Evolutionary conservation across 2,888 invertebrate genomes (phyloP).

Genomic region (Stomorhina lunata): DNA sequence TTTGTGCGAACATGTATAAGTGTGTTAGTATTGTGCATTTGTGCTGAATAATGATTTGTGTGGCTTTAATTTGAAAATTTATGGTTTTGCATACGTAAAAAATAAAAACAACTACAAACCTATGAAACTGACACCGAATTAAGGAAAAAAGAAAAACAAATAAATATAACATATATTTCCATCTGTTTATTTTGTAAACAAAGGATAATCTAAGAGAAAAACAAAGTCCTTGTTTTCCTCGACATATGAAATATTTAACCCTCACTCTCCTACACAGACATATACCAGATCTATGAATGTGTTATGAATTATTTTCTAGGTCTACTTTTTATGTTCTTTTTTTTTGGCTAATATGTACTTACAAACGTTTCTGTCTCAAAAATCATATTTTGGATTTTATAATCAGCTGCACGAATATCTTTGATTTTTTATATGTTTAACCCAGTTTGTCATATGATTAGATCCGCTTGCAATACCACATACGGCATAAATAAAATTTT

Average conservation of each 20-base stretch:
- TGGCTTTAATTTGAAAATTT: slow-evolving; percentile 69
- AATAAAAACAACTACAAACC: slow-evolving; percentile 48
- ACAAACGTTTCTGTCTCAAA: slow-evolving; percentile 46
- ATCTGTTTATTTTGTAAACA: slow-evolving; percentile 56
- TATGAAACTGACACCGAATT: slow-evolving; percentile 59
- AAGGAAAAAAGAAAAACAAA: slow-evolving; percentile 28
- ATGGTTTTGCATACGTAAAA: slow-evolving; percentile 68
- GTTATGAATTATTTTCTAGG: neutral
- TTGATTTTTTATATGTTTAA: slow-evolving; percentile 66
- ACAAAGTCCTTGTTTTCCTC: slow-evolving; percentile 17
- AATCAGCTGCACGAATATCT: slow-evolving; percentile 70
- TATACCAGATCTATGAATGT: neutral
- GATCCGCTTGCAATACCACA: neutral
- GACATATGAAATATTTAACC: neutral
- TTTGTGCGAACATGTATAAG: neutral
- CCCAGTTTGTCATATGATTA: slow-evolving; percentile 52
- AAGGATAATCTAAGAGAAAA: slow-evolving; percentile 55
- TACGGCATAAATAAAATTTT: neutral
- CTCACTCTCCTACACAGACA: neutral
- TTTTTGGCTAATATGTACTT: slow-evolving; percentile 16
- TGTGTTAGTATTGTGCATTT: slow-evolving; percentile 59
- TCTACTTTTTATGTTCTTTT: slow-evolving; percentile 3
- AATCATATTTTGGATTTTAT: slow-evolving; percentile 70
- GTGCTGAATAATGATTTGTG: slow-evolving; percentile 70
- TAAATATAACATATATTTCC: slow-evolving; percentile 37